A percentile compares a stretch with the other conserved stretches of the same genome.
Conservation (phyloP, 1,140 invertebrate species). For the Drosophila melanica region DNA sequence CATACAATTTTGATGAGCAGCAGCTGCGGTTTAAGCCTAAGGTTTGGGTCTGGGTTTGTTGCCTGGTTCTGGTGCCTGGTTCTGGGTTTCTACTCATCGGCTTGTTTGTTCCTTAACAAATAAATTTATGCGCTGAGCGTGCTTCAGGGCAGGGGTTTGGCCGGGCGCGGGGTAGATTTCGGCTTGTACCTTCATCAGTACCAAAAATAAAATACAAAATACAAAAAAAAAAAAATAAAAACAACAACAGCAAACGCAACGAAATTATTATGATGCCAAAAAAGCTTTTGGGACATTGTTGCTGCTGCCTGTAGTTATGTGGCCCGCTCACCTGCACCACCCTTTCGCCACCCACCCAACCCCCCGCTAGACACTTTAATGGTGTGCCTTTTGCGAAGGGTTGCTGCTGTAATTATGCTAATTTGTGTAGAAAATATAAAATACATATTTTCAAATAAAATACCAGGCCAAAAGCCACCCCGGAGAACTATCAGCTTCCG, state of each 20-base stretch:
- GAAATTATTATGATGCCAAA: conserved; percentile 67
- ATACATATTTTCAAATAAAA: conserved; percentile 6
- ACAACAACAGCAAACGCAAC: conserved; percentile 52
- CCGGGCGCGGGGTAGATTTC: background rate
- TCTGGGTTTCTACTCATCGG: conserved; percentile 14
- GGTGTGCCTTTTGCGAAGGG: conserved; percentile 48
- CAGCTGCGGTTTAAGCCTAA: conserved; percentile 61
- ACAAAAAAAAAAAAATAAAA: no score
- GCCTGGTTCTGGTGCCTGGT: conserved; percentile 4
- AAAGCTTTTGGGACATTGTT: conserved; percentile 37
- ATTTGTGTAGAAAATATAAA: conserved; percentile 64
- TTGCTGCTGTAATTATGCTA: conserved; percentile 73
- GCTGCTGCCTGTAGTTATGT: conserved; percentile 30
- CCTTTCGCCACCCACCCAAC: background rate
- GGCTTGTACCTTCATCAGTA: conserved; percentile 46
- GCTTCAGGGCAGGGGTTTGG: conserved; percentile 16
- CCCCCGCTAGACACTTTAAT: background rate
- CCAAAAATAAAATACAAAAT: conserved; percentile 21
- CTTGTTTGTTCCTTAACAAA: conserved; percentile 46
- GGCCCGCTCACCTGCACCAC: conserved; percentile 9
- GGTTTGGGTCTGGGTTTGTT: conserved; percentile 21
- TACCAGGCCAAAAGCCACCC: conserved; percentile 1
- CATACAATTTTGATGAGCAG: conserved; percentile 76
- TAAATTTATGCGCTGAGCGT: conserved; percentile 65
- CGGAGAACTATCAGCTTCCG: conserved; percentile 9